Evolutionary conservation across 2,113 vertebrate species (phyloP), one percentile per base, ranked within the genome.

Genomic region (Mohoua ochrocephala): DNA sequence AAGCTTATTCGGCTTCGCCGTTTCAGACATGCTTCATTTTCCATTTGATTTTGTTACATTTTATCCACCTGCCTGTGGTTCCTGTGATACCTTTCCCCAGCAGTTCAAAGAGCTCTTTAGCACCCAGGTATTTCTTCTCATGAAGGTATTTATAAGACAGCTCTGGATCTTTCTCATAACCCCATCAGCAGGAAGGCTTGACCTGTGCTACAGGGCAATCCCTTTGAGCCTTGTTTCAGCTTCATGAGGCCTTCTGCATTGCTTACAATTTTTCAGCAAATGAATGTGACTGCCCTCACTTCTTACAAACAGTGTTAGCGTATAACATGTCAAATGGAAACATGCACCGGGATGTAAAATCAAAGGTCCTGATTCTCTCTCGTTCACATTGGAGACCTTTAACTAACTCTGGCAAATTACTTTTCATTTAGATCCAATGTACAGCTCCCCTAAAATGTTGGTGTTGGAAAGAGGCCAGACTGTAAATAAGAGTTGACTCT

Each of bases 1-100:
- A 27, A 50, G 20, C 33, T 44, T 49, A 18, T 39, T 69, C 0
- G 0, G 26, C 33, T 67, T 84, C 0, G 0, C 22, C 4, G 0
- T 41, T 49, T 65, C 60, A 78, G 54, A 22, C 15, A 17, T 2
- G 8, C 33, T 89, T 78, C 42, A 26, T 45, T 71, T 84, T 33
- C 52, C 19, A 3, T 64, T 84, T 63, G 35, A 44, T 87, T 92
- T 83, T 49, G 10, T 82, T 65, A 44, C 1, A 1, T 23, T 95
- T 80, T 74, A 65, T 69, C 76, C 26, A 18, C 37, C 26, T 61
- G 12, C 39, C 63, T 65, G 22, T 44, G 5, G 15, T 61, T 91
- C 63, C 56, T 88, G 2, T 7, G 13, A 14, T 11, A 41, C 44
- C n/a, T 60, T 60, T 75, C 14, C 16, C 24, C 23, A 20, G 20